Evolutionary conservation across 2,888 invertebrate species (phyloP), one percentile per base, ranked within the genome.

Genomic region (Macrosiphum euphorbiae): DNA sequence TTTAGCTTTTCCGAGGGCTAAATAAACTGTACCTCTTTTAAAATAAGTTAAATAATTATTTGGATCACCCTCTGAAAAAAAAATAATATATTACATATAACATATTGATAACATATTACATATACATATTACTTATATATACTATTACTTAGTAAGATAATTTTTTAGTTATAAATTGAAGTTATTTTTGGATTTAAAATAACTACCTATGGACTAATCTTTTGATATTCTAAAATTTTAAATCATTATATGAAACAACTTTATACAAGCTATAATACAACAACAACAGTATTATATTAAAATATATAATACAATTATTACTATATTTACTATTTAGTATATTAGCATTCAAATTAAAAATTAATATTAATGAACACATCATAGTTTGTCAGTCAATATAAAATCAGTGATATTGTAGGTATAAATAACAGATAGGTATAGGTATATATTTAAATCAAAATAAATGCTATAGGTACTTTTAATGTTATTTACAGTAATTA

Each of bases 11-110:
- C 99, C 99, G 95, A 99, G 96, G 20, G 99, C 99, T 95, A 99
- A 97, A 96, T 98, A 99, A 0, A 99, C 99, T 0, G 99, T 99
- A 88, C 99, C 99, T 95, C 99, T 97, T 96, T 99, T 98, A 96
- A 98, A 99, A 96, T 98, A 98, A 92, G 99, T 99, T 96, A 99
- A 97, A 96, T 99, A 99, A 96, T 99, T 99, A 95, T 97, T 97
- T 84, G 99, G 98, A 96, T 99, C 99, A 28, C 98, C 98, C 96
- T 99, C 99, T 99, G 96, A 8, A 96, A 96, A 91, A 58, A 52
- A 55, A 94, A 88, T 85, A 90, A 58, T 78, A 94, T 88, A 16
- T 78, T 35, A n/a, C 67, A 61, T 13, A 13, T 61, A n/a, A n/a
- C n/a, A n/a, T n/a, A n/a, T n/a, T n/a, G n/a, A n/a, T n/a, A n/a